Conservation (phyloP, 2,888 invertebrate species). For the Diarsia mendica region DNA sequence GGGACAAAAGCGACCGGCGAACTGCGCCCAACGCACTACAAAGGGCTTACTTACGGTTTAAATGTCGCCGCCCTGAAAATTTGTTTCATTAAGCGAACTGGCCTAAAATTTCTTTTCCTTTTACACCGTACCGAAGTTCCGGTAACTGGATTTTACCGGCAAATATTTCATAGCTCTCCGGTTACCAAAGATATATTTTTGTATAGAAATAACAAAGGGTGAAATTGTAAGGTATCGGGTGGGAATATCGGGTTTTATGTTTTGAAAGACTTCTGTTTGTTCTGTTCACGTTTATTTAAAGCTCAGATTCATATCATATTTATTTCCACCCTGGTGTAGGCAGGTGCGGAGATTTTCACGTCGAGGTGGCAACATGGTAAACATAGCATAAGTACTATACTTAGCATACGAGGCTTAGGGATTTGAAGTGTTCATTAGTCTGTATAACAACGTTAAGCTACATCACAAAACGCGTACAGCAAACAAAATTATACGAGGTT, state of each 20-base stretch:
- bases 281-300: conserved; percentile 54
- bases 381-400: not conserved
- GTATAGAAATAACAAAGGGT: conserved; percentile 77
- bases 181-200: conserved; percentile 77
- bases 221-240: conserved; percentile 76
- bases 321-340: conserved; percentile 32
- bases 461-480: conserved; percentile 39
- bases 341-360: conserved; percentile 20
- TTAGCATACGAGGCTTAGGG: conserved; percentile 2
- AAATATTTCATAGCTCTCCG: conserved; percentile 81
- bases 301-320: conserved; percentile 59
- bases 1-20: conserved; percentile 79
- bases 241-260: conserved; percentile 72
- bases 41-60: conserved; percentile 88
- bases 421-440: conserved; percentile 38
- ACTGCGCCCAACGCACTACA: conserved; percentile 80
- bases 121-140: conserved; percentile 75
- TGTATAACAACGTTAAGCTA: conserved; percentile 25
- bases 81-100: conserved; percentile 87
- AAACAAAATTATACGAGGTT: conserved; percentile 61
- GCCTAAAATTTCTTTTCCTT: conserved; percentile 84
- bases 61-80: conserved; percentile 87
- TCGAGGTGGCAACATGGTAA: not conserved
- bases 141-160: conserved; percentile 74
- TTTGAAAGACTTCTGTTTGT: conserved; percentile 65